Evolutionary conservation across 1,140 invertebrate genomes (phyloP), one percentile per base, ranked within the genome.

Genomic region (Bradynema listronoti): DNA sequence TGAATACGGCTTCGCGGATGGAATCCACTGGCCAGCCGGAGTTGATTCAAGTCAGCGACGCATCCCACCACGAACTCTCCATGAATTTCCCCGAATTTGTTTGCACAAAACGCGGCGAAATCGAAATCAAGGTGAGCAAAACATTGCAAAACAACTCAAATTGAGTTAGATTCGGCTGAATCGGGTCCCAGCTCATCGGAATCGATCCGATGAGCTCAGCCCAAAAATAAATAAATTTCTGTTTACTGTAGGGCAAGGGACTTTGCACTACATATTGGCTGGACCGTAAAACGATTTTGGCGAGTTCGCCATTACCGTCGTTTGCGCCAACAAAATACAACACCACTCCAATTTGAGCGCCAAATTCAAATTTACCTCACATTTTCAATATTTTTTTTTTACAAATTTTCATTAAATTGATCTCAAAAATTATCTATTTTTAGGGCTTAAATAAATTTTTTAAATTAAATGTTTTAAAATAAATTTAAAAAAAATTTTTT

Each of bases 1-100:
- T 78, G 0, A 92, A 93, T 77, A 91, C 88, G 7, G 88, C 90
- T 0, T 87, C 87, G 0, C 82, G 90, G 65, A 91, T 93, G 89
- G 90, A 94, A 80, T 81, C 79, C 22, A 83, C 68, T 30, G 73
- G 74, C 16, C 22, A 61, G 29, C 63, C 76, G 14, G 73, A 71
- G 54, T 61, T 65, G 57, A 76, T 76, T 42, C 73, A 76, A 68
- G 65, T 78, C 30, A 71, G 63, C 39, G 59, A 78, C 30, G 56
- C 56, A 42, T 45, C 66, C 7, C 47, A 75, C 32, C 22, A 61
- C n/a, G 34, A 66, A 4, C 41, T 75, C 11, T 14, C 33, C 22
- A 47, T 55, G 22, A 39, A 65, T 41, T 72, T 67, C 54, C 63
- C 69, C 0, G 45, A 61, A 25, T 76, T 76, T 54, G 47, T 42